Conservation (phyloP, 2,888 invertebrate species). For the Galerucella nymphaeae region DNA sequence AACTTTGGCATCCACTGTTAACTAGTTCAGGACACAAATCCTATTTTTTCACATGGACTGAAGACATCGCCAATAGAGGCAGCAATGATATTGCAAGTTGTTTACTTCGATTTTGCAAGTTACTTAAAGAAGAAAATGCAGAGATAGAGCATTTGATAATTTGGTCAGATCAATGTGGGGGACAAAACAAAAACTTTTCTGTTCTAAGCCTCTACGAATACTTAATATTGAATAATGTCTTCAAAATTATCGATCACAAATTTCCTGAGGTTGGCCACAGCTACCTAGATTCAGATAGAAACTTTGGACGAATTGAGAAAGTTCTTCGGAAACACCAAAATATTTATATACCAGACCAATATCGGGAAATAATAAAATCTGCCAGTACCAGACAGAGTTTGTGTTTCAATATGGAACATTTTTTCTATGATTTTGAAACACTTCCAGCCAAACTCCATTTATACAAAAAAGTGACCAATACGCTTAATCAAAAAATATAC, state of each 20-base stretch:
- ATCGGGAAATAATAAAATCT: slow-evolving; percentile 49
- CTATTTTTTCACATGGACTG: too few relatives aligned
- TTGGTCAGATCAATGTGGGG: too few relatives aligned
- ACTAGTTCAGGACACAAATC: too few relatives aligned
- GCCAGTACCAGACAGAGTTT: slow-evolving; percentile 44
- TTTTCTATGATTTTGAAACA: slow-evolving; percentile 21
- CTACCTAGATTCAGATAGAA: slow-evolving; percentile 55
- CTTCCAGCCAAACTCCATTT: too few relatives aligned
- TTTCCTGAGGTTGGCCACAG: slow-evolving; percentile 57
- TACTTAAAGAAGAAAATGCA: slow-evolving; percentile 27
- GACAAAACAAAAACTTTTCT: slow-evolving; percentile 53
- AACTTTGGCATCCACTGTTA: too few relatives aligned
- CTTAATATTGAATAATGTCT: slow-evolving; percentile 51
- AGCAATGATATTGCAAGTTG: slow-evolving; percentile 13
- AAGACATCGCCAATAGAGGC: too few relatives aligned
- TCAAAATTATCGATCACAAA: slow-evolving; percentile 54
- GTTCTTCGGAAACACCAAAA: slow-evolving; percentile 19
- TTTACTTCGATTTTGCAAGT: slow-evolving; percentile 23
- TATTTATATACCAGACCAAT: slow-evolving; percentile 47
- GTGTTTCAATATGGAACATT: background rate
- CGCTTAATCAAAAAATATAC: slow-evolving; percentile 11
- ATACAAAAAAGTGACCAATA: slow-evolving; percentile 18
- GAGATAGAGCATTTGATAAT: slow-evolving; percentile 39
- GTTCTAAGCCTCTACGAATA: slow-evolving; percentile 50
- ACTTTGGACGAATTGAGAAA: slow-evolving; percentile 57